Base-by-base conservation (phyloP, 2,797 vertebrate species). In the Tinamus major region DNA sequence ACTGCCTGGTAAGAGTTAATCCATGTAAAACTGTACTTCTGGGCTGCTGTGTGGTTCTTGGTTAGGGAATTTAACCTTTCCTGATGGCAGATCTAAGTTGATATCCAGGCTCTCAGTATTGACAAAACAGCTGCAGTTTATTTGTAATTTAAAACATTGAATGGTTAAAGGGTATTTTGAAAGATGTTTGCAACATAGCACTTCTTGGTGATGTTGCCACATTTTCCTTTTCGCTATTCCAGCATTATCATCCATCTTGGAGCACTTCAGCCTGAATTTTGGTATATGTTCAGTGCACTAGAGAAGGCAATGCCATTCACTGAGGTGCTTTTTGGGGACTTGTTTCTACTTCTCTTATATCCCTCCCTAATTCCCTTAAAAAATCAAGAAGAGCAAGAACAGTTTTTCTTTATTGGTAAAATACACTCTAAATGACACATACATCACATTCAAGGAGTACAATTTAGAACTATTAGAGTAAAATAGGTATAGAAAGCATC, bases 401-500 rank as follows among this genome's bases (percentile, higher is more conserved):
- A 78, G 79, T 76, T 56, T n/a, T 56, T 56, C 55, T 56, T 88
- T 78, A 44, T 39, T 84, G 42, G 16, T 90, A 79, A 94, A 93
- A 84, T 65, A 67, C 46, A 67, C 14, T 87, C 92, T 46, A 65
- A 39, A 35, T 29, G 68, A 65, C 41, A 69, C 17, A 42, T 27
- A 24, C 10, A 9, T 79, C 42, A 67, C 39, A 67, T 63, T 35
- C 33, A 33, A 70, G 46, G 59, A 86, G 64, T 49, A 29, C 27
- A 79, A n/a, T 87, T 79, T 83, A 72, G 74, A 70, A 72, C 41
- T 84, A 62, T 48, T 62, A 81, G 81, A 61, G 31, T 74, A 79
- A 84, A 93, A 90, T 72, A 53, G 90, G 4, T 87, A 35, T 69
- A 31, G 78, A 59, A 95, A 91, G 74, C 67, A 81, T 63, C 63